These are phyloP conservation scores for Brachypterus glaber DNA, from an alignment of 2,888 invertebrate species.

Conservation along the genomic window DNA sequence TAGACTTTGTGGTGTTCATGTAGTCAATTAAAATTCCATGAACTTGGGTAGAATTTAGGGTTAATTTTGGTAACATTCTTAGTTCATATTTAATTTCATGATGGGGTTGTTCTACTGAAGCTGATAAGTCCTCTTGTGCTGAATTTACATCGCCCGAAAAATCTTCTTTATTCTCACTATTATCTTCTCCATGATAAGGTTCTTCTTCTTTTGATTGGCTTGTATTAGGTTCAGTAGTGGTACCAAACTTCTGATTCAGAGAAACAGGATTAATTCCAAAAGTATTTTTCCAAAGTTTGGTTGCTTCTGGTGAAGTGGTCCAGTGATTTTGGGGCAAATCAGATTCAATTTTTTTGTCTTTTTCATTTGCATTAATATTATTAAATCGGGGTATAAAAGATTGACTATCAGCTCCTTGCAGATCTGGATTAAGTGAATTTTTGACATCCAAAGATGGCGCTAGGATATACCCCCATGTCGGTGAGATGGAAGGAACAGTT, in stretches of 20 bases:
- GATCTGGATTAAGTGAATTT: constrained; percentile 38
- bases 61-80: constrained; percentile 37
- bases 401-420: constrained; percentile 61
- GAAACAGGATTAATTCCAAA: constrained; percentile 61
- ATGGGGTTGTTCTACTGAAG: constrained; percentile 15
- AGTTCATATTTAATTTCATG: constrained; percentile 37
- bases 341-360: constrained; percentile 16
- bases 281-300: constrained; percentile 57
- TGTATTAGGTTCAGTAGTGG: constrained; percentile 19
- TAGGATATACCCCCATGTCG: constrained; percentile 35
- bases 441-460: constrained; percentile 29
- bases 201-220: background rate
- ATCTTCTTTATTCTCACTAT: constrained; percentile 18
- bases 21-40: constrained; percentile 37
- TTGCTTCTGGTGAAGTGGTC: constrained; percentile 41
- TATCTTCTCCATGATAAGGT: constrained; percentile 18
- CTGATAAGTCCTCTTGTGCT: constrained; percentile 15
- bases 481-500: constrained; percentile 39
- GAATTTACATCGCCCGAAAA: constrained; percentile 14
- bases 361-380: constrained; percentile 40
- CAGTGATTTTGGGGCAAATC: constrained; percentile 33
- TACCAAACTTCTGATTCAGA: constrained; percentile 52
- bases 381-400: constrained; percentile 55
- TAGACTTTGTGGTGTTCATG: constrained; percentile 53
- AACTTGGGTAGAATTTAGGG: constrained; percentile 34